phyloP scores from a whole-genome alignment of 2,113 vertebrate genomes.

The Leptosomus discolor region DNA sequence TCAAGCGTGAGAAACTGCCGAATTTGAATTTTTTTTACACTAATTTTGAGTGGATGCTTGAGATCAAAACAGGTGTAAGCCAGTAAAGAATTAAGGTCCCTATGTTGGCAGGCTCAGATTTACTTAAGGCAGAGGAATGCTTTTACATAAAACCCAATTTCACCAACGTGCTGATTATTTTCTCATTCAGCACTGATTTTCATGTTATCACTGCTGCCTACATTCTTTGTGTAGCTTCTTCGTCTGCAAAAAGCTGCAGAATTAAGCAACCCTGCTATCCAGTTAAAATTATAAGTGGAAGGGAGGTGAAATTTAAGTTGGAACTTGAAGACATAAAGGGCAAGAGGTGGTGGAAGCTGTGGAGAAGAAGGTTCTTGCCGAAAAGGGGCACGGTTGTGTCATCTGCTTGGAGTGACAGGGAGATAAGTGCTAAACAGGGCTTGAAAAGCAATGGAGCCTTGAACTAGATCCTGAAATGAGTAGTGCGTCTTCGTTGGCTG shows the following conservation, averaged over 20 bases:
- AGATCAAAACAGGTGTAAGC: neutral
- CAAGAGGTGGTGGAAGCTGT: neutral
- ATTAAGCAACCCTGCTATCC: neutral
- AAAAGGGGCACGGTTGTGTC: neutral
- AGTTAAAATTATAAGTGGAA: neutral
- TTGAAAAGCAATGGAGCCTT: neutral
- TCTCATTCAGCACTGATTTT: neutral
- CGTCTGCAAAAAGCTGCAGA: neutral
- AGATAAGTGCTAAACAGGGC: neutral
- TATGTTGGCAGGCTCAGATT: neutral
- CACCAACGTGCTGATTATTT: neutral
- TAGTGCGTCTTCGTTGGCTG: fast-evolving
- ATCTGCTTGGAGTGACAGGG: neutral
- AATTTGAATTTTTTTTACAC: neutral
- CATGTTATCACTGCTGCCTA: neutral
- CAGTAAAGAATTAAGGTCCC: neutral
- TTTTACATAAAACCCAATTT: neutral
- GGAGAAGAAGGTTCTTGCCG: neutral
- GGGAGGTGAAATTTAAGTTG: neutral
- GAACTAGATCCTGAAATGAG: neutral
- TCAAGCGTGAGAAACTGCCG: neutral
- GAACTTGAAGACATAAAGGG: neutral
- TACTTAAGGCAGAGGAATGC: neutral
- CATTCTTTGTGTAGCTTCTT: neutral
- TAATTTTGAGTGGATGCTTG: neutral